Evolutionary conservation across 2,113 vertebrate genomes (phyloP).

Genomic region (Actinemys pallida): DNA sequence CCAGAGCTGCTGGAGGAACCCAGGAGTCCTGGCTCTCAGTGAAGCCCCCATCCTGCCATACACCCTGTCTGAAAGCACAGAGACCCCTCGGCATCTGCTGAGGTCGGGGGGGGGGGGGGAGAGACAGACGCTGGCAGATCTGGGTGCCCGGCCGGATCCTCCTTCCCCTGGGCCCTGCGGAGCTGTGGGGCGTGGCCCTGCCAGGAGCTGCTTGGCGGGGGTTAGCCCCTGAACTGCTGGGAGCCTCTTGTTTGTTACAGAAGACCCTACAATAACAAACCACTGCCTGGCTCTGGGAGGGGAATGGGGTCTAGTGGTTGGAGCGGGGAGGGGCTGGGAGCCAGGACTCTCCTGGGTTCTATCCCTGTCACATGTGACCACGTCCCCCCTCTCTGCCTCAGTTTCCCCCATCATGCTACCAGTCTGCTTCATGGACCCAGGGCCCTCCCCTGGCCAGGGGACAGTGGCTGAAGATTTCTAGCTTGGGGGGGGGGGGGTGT

Average conservation of each 20-base stretch:
- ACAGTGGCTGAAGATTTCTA: not conserved
- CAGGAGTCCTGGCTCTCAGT: conserved; percentile 13
- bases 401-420: too few relatives aligned
- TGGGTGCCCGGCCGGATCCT: not conserved
- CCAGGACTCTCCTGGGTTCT: not conserved
- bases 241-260: not conserved
- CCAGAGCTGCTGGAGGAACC: not conserved
- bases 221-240: too few relatives aligned
- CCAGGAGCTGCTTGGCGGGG: too few relatives aligned
- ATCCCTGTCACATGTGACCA: not conserved
- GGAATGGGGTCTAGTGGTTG: not conserved
- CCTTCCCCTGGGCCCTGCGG: not conserved
- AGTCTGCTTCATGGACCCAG: not conserved
- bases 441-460: not conserved
- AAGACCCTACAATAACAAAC: not conserved
- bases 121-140: not conserved
- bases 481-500: not conserved
- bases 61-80: fast-evolving
- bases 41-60: not conserved
- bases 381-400: not conserved
- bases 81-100: not conserved
- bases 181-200: too few relatives aligned
- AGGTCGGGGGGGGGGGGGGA: fast-evolving
- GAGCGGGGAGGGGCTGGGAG: too few relatives aligned
- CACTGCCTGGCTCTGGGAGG: not conserved